Evolutionary conservation across 2,797 vertebrate species (phyloP).

Genomic region (Labeo calbasu): DNA sequence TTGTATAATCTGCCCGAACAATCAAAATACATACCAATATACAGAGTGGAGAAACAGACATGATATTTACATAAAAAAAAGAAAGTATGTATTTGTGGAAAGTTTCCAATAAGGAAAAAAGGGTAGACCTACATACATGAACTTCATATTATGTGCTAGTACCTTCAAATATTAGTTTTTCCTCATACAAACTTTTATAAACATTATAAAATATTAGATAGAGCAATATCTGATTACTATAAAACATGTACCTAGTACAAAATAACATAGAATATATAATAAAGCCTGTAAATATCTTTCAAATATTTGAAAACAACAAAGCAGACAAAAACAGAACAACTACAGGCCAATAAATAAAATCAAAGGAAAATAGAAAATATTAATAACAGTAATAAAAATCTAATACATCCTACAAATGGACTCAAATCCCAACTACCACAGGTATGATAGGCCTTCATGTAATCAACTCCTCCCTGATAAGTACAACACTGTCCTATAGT

Average conservation of each 20-base stretch:
- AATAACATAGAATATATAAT: slow-evolving; percentile 69
- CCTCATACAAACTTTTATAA: slow-evolving; percentile 66
- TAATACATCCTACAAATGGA: slow-evolving; percentile 49
- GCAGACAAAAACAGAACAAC: slow-evolving; percentile 50
- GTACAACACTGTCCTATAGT: slow-evolving; percentile 23
- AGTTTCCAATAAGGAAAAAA: slow-evolving; percentile 49
- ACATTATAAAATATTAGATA: slow-evolving; percentile 64
- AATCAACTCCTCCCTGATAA: slow-evolving; percentile 43
- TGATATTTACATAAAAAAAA: slow-evolving; percentile 62
- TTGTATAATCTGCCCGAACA: slow-evolving; percentile 64
- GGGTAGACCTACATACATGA: slow-evolving; percentile 59
- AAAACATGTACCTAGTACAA: slow-evolving; percentile 72
- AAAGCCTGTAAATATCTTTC: slow-evolving; percentile 60
- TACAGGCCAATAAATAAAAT: slow-evolving; percentile 69
- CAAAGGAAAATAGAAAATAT: slow-evolving; percentile 48
- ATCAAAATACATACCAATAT: slow-evolving; percentile 67
- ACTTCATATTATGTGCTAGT: slow-evolving; percentile 68
- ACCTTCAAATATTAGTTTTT: slow-evolving; percentile 64
- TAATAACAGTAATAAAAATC: slow-evolving; percentile 44
- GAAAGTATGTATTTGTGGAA: slow-evolving; percentile 34
- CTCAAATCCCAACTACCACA: slow-evolving; percentile 37
- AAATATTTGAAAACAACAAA: slow-evolving; percentile 48
- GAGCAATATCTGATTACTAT: slow-evolving; percentile 65
- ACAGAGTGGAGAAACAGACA: slow-evolving; percentile 58
- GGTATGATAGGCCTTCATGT: slow-evolving; percentile 41